Percentiles rank a stretch among this genome's conserved stretches.
These are phyloP conservation scores for Cephalopachus bancanus DNA, from an alignment of 2,797 vertebrate species.

Conservation along the genomic window DNA sequence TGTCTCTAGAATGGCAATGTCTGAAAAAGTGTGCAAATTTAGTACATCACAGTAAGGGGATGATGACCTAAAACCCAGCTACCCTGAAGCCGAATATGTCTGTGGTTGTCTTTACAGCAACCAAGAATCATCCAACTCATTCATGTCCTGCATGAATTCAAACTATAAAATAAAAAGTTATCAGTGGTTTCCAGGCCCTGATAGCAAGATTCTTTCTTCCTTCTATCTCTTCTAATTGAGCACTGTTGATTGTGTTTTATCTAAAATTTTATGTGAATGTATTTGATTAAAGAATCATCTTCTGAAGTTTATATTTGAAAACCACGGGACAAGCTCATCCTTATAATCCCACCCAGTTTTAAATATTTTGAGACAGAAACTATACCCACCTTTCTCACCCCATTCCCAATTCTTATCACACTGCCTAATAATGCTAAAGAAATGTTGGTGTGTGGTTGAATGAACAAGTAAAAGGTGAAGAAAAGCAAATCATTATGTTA, in stretches of 20 bases:
- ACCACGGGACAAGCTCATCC: not conserved
- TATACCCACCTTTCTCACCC: not conserved
- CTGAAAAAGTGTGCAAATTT: constrained; percentile 33
- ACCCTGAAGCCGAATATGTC: constrained; percentile 51
- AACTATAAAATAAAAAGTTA: constrained; percentile 45
- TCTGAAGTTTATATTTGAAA: constrained; percentile 34
- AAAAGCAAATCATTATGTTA: not conserved
- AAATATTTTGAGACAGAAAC: constrained; percentile 18
- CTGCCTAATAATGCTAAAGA: not conserved
- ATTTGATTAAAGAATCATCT: constrained; percentile 35
- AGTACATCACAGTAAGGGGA: constrained; percentile 31
- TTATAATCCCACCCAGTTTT: not conserved
- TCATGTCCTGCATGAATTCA: constrained; percentile 28
- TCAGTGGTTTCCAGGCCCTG: not conserved
- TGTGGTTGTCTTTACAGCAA: constrained; percentile 59
- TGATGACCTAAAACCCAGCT: constrained; percentile 16
- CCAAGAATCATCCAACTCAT: constrained; percentile 54
- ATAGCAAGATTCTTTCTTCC: not conserved
- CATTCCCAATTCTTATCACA: not conserved
- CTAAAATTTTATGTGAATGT: constrained; percentile 41
- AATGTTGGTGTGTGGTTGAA: not conserved
- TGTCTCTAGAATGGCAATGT: not conserved
- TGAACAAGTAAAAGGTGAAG: constrained; percentile 21
- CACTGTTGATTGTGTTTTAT: not conserved
- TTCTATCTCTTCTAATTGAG: constrained; percentile 30